Evolutionary conservation across 2,888 invertebrate species (phyloP), one percentile per base, ranked within the genome.

Genomic region (Deilephila porcellus): DNA sequence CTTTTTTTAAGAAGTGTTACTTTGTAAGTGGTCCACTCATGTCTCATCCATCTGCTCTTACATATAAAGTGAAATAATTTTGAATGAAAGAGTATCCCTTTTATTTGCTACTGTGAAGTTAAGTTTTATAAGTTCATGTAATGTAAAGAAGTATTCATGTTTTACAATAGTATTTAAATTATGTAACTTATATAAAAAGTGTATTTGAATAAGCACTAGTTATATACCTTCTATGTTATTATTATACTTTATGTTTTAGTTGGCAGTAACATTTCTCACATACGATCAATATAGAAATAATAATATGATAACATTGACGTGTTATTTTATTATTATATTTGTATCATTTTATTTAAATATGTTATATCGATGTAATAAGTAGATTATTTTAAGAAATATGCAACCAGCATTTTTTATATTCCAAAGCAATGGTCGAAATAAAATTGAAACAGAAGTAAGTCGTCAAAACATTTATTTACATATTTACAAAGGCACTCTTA

Each of bases 401-500:
- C 20, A 7, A 19, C 14, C 4, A 6, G n/a, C n/a, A 45, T n/a
- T 56, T 56, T 19, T 56, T 56, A 56, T 70, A 45, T 74, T 72
- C 60, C 72, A 59, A 11, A 45, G 3, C 14, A 11, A 56, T 60
- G 72, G 71, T 71, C 56, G 70, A 74, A 77, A 45, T 71, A 72
- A 62, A 72, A 74, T 60, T n/a, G 70, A 73, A 32, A 32, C 25
- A 71, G 73, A 74, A 56, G 67, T 71, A 62, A 77, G 81, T 89
- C 88, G 91, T 91, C 93, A 92, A 92, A 92, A 90, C 85, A 88
- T 92, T 89, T 94, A 94, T 93, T 93, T 92, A 92, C 92, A 93
- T 93, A 93, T 93, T 92, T 93, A 94, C 94, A 93, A 90, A 89
- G 89, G 87, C 89, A 87, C 85, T 78, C 83, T 88, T 90, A 91